Percentiles rank a stretch among this genome's conserved stretches.
phyloP scores from a whole-genome alignment of 2,113 vertebrate species.

The Cottus gobio region DNA sequence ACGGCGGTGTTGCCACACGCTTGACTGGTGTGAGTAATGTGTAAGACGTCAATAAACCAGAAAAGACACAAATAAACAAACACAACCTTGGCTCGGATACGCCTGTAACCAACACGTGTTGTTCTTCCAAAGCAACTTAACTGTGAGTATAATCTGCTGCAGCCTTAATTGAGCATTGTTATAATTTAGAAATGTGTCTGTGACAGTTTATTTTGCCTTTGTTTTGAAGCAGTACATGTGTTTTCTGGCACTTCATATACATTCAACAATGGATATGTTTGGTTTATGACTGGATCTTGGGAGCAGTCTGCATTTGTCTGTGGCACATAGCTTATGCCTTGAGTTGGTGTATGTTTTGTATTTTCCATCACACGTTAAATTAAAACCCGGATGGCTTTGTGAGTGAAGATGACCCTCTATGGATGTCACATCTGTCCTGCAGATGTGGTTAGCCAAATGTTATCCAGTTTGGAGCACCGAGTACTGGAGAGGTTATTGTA shows the following conservation, averaged over 20 bases:
- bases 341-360: background rate
- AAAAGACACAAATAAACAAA: conserved; percentile 31
- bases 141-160: conserved; percentile 22
- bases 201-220: background rate
- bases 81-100: background rate
- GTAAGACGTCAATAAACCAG: conserved; percentile 51
- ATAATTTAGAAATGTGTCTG: background rate
- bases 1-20: conserved; percentile 54
- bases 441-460: conserved; percentile 4
- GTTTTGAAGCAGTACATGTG: background rate
- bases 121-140: background rate
- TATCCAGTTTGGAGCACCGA: background rate
- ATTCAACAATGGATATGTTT: background rate
- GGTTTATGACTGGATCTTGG: background rate
- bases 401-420: background rate
- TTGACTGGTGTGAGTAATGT: conserved; percentile 50
- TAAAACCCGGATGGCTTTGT: conserved; percentile 7
- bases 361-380: background rate
- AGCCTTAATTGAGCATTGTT: background rate
- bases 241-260: background rate
- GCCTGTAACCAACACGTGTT: background rate
- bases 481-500: background rate
- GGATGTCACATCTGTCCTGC: conserved; percentile 31
- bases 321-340: background rate
- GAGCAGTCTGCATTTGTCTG: background rate